These are phyloP conservation scores for Arvicola amphibius DNA, from an alignment of 2,797 vertebrate genomes.

Conservation along the genomic window DNA sequence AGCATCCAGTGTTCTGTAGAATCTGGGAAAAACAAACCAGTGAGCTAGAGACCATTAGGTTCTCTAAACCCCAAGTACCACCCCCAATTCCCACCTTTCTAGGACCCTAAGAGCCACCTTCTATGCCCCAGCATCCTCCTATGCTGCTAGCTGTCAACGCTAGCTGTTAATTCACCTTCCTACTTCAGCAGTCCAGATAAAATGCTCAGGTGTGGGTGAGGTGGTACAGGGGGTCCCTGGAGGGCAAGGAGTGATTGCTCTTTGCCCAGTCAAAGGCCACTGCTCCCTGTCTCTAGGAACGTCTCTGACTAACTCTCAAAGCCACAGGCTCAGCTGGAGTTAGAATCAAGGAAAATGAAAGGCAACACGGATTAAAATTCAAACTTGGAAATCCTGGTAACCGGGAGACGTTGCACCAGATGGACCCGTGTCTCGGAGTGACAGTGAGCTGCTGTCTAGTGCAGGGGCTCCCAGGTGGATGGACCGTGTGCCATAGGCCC, in stretches of 20 bases:
- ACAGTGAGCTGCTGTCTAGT: constrained; percentile 51
- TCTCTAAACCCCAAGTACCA: not conserved
- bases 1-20: accelerated
- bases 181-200: accelerated
- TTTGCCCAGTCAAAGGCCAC: not conserved
- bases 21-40: not conserved
- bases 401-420: constrained; percentile 60
- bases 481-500: constrained; percentile 23
- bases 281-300: not conserved
- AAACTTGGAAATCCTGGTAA: constrained; percentile 41
- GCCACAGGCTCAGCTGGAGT: not conserved
- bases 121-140: accelerated
- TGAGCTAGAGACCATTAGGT: accelerated
- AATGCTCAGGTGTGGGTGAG: not conserved
- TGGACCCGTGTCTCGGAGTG: constrained; percentile 57
- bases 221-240: not conserved
- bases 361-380: constrained; percentile 55
- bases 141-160: not conserved
- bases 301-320: not conserved
- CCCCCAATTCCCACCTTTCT: not conserved
- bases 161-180: not conserved
- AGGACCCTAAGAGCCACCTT: accelerated
- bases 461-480: constrained; percentile 58
- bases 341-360: not conserved
- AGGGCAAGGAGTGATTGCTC: not conserved